Percentiles rank a stretch among this genome's conserved stretches.
Conservation (phyloP, 2,797 vertebrate species). For the Xyrichtys novacula region DNA sequence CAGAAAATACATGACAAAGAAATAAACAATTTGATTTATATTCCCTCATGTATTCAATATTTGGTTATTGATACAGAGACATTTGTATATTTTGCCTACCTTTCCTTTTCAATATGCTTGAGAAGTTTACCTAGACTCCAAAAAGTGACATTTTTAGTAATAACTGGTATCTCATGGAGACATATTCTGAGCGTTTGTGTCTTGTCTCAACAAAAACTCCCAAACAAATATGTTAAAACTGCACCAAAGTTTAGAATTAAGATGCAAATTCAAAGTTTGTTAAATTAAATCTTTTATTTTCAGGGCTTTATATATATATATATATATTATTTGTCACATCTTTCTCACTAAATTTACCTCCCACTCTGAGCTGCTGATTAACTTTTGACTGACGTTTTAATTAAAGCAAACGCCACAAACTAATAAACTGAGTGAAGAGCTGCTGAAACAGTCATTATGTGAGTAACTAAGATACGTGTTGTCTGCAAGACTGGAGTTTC, state of each 20-base stretch:
- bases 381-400: constrained; percentile 1
- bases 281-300: background rate
- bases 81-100: too few relatives aligned
- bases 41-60: too few relatives aligned
- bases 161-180: too few relatives aligned
- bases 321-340: too few relatives aligned
- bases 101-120: too few relatives aligned
- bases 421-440: background rate
- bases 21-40: too few relatives aligned
- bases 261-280: background rate
- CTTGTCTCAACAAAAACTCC: too few relatives aligned
- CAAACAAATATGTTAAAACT: background rate
- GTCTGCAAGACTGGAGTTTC: background rate
- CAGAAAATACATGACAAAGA: too few relatives aligned
- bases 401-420: constrained; percentile 5
- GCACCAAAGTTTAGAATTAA: background rate
- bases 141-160: too few relatives aligned
- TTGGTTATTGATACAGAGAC: too few relatives aligned
- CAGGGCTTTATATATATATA: background rate
- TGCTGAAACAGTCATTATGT: background rate
- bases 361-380: background rate
- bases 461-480: background rate
- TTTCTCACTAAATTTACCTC: background rate
- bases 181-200: too few relatives aligned
- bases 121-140: too few relatives aligned